A percentile compares a stretch with the other conserved stretches of the same genome.
phyloP scores from a whole-genome alignment of 2,797 vertebrate genomes.

The Distichodus sexfasciatus region DNA sequence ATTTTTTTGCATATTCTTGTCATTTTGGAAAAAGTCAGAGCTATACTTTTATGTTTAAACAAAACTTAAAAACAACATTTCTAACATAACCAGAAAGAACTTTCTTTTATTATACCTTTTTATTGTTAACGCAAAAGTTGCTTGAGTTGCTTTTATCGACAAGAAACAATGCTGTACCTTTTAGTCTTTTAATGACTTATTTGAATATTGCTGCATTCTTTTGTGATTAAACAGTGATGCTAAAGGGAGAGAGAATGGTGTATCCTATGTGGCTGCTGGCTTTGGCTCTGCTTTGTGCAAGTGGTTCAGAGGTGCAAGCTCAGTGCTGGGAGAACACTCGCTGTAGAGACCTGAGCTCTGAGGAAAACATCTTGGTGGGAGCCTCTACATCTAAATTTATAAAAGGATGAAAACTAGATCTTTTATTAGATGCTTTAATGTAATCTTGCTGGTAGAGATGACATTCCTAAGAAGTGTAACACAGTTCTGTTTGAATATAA shows the following conservation, averaged over 20 bases:
- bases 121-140: too few species aligned
- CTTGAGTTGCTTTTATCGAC: neutral
- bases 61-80: too few species aligned
- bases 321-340: constrained; percentile 78
- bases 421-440: neutral
- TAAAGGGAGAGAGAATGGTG: constrained; percentile 63
- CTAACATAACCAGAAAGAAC: neutral
- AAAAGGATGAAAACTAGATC: too few species aligned
- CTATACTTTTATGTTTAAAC: too few species aligned
- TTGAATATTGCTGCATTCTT: neutral
- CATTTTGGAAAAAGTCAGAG: too few species aligned
- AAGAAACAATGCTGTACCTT: neutral
- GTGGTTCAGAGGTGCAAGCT: constrained; percentile 56
- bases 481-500: neutral
- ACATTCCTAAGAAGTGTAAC: neutral
- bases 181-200: too few species aligned
- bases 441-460: neutral
- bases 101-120: too few species aligned
- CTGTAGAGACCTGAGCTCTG: constrained; percentile 76
- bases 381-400: constrained; percentile 39
- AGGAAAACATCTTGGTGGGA: constrained; percentile 77
- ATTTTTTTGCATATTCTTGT: neutral
- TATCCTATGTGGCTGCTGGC: constrained; percentile 66
- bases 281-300: constrained; percentile 68
- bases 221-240: constrained; percentile 21